Conservation (phyloP, 2,888 invertebrate species). For the Drosophila niveifrons region DNA sequence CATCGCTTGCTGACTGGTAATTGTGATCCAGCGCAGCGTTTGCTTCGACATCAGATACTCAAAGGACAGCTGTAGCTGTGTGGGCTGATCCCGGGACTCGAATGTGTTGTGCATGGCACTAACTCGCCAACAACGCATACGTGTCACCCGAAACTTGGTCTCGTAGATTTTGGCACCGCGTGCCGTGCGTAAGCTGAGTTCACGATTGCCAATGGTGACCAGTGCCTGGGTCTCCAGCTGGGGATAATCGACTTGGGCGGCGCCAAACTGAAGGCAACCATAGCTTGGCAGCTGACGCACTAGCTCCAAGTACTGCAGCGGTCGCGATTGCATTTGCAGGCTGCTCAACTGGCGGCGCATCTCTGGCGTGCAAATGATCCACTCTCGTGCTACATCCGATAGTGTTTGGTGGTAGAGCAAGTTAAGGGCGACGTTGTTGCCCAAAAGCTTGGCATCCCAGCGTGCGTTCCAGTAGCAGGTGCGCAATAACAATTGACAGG, state of each 20-base stretch:
- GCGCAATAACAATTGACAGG: constrained; percentile 93
- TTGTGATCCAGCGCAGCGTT: constrained; percentile 96
- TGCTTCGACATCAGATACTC: constrained; percentile 97
- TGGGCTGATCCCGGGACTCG: constrained; percentile 71
- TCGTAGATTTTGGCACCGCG: constrained; percentile 90
- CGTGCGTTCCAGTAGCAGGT: constrained; percentile 97
- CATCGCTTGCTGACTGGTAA: constrained; percentile 96
- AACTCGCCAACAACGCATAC: constrained; percentile 99
- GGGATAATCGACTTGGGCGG: constrained; percentile 92
- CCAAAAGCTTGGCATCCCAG: constrained; percentile 93
- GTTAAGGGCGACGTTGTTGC: constrained; percentile 93
- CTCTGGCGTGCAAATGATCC: constrained; percentile 92
- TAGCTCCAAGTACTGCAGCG: constrained; percentile 94
- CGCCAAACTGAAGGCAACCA: constrained; percentile 93
- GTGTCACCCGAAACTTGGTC: constrained; percentile 95
- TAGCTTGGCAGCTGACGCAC: constrained; percentile 94
- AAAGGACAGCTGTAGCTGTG: constrained; percentile 93
- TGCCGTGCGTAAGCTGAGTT: constrained; percentile 90
- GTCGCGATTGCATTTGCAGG: constrained; percentile 91
- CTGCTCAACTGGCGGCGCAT: constrained; percentile 89
- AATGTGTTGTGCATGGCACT: constrained; percentile 90
- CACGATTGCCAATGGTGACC: constrained; percentile 94
- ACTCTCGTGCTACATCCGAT: constrained; percentile 94
- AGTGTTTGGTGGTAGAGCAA: constrained; percentile 94
- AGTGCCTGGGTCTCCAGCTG: constrained; percentile 88